These are phyloP conservation scores for Baronia brevicornis DNA, from an alignment of 2,888 invertebrate species.

Conservation along the genomic window DNA sequence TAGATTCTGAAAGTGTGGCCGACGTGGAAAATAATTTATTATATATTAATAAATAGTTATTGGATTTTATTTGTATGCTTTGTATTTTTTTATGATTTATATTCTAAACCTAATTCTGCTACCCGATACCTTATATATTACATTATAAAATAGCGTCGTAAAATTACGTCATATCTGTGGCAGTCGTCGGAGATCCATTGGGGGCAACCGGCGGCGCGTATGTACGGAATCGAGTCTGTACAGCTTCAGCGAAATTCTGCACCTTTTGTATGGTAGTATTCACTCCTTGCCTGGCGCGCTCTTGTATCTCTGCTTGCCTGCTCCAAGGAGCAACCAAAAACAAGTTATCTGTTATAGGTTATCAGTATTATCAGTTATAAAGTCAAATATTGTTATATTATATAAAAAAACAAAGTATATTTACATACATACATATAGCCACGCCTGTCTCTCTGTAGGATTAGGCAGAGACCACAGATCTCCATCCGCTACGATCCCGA, in stretches of 20 bases:
- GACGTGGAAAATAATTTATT: no score
- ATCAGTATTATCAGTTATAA: no score
- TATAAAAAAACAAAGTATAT: not conserved
- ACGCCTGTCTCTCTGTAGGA: no score
- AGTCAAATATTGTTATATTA: no score
- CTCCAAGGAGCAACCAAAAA: conserved; percentile 25
- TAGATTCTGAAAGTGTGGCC: no score
- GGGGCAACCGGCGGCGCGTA: conserved; percentile 23
- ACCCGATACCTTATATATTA: not conserved
- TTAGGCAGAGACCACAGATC: no score
- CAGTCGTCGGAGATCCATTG: conserved; percentile 8
- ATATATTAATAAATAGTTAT: no score
- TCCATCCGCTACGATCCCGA: no score
- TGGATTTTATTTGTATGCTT: no score
- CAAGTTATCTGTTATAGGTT: conserved; percentile 23
- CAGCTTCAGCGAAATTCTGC: conserved; percentile 51
- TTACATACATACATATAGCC: no score
- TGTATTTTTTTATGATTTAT: not conserved
- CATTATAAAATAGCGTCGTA: conserved; percentile 1
- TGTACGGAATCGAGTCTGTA: conserved; percentile 51
- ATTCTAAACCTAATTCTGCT: not conserved
- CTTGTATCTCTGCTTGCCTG: conserved; percentile 60
- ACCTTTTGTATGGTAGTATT: conserved; percentile 42
- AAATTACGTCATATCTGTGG: conserved; percentile 40
- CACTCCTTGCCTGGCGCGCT: conserved; percentile 39